These are phyloP conservation scores for Xanthorhoe spadicearia DNA, from an alignment of 2,888 invertebrate species.

Conservation along the genomic window DNA sequence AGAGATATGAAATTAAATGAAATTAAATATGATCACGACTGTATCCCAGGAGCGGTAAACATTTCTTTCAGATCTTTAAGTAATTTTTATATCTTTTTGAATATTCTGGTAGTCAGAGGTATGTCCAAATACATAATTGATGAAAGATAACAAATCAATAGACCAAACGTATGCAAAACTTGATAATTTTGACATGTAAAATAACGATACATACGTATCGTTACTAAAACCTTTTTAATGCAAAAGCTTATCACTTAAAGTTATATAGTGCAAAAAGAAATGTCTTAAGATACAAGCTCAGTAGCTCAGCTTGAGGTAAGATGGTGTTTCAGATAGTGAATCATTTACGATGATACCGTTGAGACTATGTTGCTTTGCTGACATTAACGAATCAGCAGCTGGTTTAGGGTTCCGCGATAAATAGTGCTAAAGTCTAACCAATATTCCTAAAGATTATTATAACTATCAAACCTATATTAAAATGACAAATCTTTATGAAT, in stretches of 20 bases:
- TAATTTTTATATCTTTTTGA: too few relatives aligned
- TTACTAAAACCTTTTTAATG: neutral
- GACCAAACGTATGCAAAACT: too few relatives aligned
- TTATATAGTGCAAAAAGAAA: neutral
- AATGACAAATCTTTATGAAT: too few relatives aligned
- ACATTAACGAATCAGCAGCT: conserved; percentile 5
- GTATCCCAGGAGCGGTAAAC: too few relatives aligned
- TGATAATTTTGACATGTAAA: neutral
- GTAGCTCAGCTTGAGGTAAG: conserved; percentile 10
- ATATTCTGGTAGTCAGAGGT: too few relatives aligned
- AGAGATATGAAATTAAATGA: too few relatives aligned
- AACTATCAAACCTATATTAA: too few relatives aligned
- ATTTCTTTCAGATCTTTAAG: too few relatives aligned
- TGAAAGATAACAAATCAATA: too few relatives aligned
- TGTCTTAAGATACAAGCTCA: conserved; percentile 6
- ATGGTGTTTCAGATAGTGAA: conserved; percentile 24
- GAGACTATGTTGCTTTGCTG: conserved; percentile 22
- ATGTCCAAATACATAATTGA: too few relatives aligned
- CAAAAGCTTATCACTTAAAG: neutral
- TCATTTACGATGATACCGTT: conserved; percentile 22
- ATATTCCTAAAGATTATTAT: too few relatives aligned
- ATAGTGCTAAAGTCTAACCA: neutral
- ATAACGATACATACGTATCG: neutral
- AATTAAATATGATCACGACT: too few relatives aligned
- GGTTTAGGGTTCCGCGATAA: conserved; percentile 1